Conservation (phyloP, 30 jellyfish, hydroid and myxozoan genomes). For the Hydractinia symbiolongicarpus region DNA sequence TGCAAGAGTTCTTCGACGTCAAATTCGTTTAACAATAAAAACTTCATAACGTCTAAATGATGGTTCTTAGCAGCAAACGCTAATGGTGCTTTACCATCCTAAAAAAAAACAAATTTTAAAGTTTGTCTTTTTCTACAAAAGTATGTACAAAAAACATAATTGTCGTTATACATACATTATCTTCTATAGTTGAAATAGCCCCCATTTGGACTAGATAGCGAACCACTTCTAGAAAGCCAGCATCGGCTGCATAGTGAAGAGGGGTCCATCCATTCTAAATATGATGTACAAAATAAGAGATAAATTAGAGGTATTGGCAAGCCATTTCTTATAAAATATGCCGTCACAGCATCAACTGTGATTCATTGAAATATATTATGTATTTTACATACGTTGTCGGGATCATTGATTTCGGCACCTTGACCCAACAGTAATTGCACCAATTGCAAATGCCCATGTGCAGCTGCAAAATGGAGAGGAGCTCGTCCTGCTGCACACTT, state of each 20-base stretch:
- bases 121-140: conserved; percentile 27
- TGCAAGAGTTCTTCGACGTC: conserved; percentile 75
- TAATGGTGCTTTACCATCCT: conserved; percentile 91
- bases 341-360: not conserved
- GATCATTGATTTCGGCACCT: conserved; percentile 86
- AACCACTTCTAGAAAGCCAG: conserved; percentile 83
- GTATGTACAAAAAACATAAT: not conserved
- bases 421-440: conserved; percentile 96
- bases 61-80: conserved; percentile 96
- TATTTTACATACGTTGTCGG: conserved; percentile 51
- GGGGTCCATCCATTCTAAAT: conserved; percentile 93
- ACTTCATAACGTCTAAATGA: conserved; percentile 87
- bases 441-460: conserved; percentile 75
- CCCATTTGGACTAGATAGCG: conserved; percentile 80
- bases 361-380: not conserved
- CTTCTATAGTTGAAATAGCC: conserved; percentile 81
- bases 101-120: not conserved
- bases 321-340: not conserved
- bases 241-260: conserved; percentile 97
- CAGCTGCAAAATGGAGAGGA: conserved; percentile 86
- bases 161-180: conserved; percentile 25
- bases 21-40: conserved; percentile 64
- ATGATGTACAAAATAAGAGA: not conserved
- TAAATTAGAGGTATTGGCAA: not conserved
- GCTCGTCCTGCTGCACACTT: conserved; percentile 67